Percentiles rank a stretch among this genome's conserved stretches.
These are phyloP conservation scores for Nyleta sp. DNA, from an alignment of 2,888 invertebrate species.

Conservation along the genomic window DNA sequence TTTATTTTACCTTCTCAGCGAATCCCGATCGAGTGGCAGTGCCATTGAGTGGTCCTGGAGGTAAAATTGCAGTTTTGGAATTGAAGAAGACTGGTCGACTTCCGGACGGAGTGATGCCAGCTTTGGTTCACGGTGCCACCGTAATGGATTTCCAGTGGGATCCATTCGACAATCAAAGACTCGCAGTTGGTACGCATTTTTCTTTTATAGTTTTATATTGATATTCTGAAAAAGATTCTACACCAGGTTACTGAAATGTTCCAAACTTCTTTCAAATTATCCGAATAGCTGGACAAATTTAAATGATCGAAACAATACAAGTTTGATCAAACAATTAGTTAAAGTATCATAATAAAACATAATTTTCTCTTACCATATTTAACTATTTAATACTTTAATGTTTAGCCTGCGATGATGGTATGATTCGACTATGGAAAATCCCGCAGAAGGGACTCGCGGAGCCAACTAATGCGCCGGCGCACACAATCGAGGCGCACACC, in stretches of 20 bases:
- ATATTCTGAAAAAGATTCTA: too few species aligned
- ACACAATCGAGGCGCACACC: slow-evolving; percentile 89
- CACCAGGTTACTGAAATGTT: too few species aligned
- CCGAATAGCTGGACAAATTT: too few species aligned
- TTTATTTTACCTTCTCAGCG: slow-evolving; percentile 83
- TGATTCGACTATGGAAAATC: slow-evolving; percentile 91
- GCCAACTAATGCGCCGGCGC: slow-evolving; percentile 90
- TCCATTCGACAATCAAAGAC: slow-evolving; percentile 91
- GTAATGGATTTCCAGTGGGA: slow-evolving; percentile 98
- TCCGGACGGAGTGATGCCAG: slow-evolving; percentile 91
- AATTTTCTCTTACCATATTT: too few species aligned
- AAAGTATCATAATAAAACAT: too few species aligned
- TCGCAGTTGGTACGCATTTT: slow-evolving; percentile 87
- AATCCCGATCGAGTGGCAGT: slow-evolving; percentile 95
- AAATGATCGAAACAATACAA: too few species aligned
- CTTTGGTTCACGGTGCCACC: slow-evolving; percentile 94
- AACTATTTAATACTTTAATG: slow-evolving; percentile 28
- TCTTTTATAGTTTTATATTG: too few species aligned
- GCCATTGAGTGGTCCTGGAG: slow-evolving; percentile 95
- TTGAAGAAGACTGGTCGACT: slow-evolving; percentile 90
- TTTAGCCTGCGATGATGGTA: slow-evolving; percentile 94
- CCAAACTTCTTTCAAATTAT: too few species aligned
- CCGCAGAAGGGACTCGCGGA: slow-evolving; percentile 88
- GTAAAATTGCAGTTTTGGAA: slow-evolving; percentile 94
- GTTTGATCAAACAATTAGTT: too few species aligned